Conservation (phyloP, 2,113 vertebrate species). For the Fregata magnificens region DNA sequence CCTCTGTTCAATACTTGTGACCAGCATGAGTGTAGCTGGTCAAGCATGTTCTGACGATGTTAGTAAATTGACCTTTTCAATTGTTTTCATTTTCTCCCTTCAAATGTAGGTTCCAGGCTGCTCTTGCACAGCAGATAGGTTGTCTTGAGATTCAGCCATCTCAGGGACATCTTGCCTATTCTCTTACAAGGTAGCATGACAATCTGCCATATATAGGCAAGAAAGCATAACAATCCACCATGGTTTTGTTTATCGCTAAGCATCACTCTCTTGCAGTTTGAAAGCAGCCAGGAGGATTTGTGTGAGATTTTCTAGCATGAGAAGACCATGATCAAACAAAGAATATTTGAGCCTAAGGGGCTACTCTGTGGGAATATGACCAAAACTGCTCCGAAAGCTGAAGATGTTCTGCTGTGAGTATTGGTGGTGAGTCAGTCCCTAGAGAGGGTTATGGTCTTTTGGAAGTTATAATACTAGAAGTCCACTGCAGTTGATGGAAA, state of each 20-base stretch:
- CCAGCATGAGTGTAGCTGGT: background rate
- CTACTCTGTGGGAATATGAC: accelerated
- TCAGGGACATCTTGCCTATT: background rate
- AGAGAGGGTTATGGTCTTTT: background rate
- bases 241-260: background rate
- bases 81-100: background rate
- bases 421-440: background rate
- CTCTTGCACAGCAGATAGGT: background rate
- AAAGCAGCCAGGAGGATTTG: background rate
- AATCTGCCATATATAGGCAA: background rate
- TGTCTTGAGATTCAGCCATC: background rate
- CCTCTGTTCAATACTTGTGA: background rate
- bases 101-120: background rate
- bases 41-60: background rate
- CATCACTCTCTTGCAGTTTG: background rate
- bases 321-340: background rate
- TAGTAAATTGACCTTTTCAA: background rate
- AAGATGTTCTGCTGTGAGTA: background rate
- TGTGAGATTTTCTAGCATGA: background rate
- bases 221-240: background rate
- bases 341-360: background rate
- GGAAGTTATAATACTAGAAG: background rate
- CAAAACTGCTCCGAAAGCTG: background rate
- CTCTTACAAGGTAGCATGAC: background rate
- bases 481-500: background rate